Base-by-base conservation (phyloP, 2,113 vertebrate genomes). In the Nipponia nippon region DNA sequence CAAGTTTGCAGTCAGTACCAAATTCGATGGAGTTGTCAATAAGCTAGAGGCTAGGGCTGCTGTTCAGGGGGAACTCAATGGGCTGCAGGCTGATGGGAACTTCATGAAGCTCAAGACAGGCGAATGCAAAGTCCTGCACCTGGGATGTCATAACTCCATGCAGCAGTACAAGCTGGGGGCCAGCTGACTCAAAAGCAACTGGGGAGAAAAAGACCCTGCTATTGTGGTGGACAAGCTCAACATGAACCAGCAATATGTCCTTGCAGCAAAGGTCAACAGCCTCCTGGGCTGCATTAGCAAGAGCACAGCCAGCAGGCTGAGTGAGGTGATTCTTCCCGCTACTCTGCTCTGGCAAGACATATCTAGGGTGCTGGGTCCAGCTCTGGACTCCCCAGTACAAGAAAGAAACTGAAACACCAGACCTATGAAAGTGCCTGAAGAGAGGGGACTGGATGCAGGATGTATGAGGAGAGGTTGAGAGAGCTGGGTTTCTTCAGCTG, bases 401-500 rank as follows among this genome's bases (percentile, higher is more conserved):
- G 6, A 53, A 8, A 42, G 56, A 93, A 72, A 65, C 22, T 19
- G 67, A 88, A 87, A 77, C 6, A 29, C 23, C 7, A 67, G n/a
- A 26, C 6, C 5, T 59, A 11, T 46, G 19, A 21, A 69, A 63
- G 67, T 16, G 2, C 11, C 49, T 56, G 61, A 62, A 21, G 18
- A 36, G 53, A 72, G 13, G 11, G 13, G 34, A 25, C 9, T 16
- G 36, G 32, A 79, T 13, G 76, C 47, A 71, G 21, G 52, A 27
- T 30, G 12, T 23, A 49, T 46, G 40, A 73, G 11, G 29, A 73
- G 26, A 49, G 11, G 29, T 26, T 44, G 38, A 44, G 30, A 8
- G 8, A 62, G 9, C 2, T 53, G 8, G 4, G 1, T 34, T 88
- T 87, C 29, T 85, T 46, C 53, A 70, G 12, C 22, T 0, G 0